Evolutionary conservation across 1,140 invertebrate species (phyloP).

Genomic region (Rhyacophila brunnea): DNA sequence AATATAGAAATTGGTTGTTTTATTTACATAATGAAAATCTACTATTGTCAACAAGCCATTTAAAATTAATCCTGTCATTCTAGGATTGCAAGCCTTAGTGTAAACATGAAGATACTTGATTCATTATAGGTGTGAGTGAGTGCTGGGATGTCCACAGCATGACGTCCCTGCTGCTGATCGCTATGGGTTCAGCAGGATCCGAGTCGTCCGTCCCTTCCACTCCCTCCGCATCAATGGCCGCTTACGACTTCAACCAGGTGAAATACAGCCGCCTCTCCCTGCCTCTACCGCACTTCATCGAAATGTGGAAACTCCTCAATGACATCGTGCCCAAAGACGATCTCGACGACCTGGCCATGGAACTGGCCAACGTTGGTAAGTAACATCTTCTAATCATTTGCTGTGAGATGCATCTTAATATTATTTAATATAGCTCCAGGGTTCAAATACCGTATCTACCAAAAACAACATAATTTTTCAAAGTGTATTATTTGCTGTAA

Average conservation of each 20-base stretch:
- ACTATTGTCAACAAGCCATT: too few species aligned
- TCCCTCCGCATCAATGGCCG: slow-evolving; percentile 30
- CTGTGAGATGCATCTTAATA: too few species aligned
- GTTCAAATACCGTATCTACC: too few species aligned
- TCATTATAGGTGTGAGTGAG: slow-evolving; percentile 7
- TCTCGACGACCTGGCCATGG: slow-evolving; percentile 40
- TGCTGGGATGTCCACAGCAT: slow-evolving; percentile 31
- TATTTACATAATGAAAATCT: too few species aligned
- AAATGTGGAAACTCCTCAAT: slow-evolving; percentile 45
- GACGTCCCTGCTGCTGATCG: slow-evolving; percentile 40
- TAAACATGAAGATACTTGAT: neutral
- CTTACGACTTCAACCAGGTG: slow-evolving; percentile 27
- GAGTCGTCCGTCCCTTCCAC: slow-evolving; percentile 21
- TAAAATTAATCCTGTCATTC: too few species aligned
- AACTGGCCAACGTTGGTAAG: slow-evolving; percentile 43
- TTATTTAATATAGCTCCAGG: too few species aligned
- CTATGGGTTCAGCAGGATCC: slow-evolving; percentile 34
- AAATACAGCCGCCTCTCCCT: slow-evolving; percentile 29
- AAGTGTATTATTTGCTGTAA: too few species aligned
- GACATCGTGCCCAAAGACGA: slow-evolving; percentile 38
- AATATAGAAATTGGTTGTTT: too few species aligned
- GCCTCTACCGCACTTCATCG: slow-evolving; percentile 46
- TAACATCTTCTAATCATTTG: too few species aligned
- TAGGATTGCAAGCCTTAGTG: too few species aligned
- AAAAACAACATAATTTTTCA: too few species aligned